Conservation (phyloP, 2,113 vertebrate species). For the Hydropotes inermis region DNA sequence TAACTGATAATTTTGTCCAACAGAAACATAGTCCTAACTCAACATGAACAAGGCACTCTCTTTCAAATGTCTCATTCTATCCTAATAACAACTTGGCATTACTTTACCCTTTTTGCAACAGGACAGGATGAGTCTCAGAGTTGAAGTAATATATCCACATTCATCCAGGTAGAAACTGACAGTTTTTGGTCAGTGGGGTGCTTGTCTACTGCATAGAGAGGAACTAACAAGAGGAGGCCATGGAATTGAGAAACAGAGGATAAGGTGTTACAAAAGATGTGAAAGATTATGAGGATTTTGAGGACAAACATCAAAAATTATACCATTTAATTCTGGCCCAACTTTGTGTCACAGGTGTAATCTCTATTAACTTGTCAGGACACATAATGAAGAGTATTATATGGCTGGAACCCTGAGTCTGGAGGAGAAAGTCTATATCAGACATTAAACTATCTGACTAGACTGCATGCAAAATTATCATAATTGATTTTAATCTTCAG, state of each 20-base stretch:
- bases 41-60: not conserved
- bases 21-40: not conserved
- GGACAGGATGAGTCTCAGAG: not conserved
- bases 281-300: not conserved
- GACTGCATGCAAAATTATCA: not conserved
- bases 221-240: not conserved
- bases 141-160: not conserved
- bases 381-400: not conserved
- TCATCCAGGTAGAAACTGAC: not conserved
- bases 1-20: not conserved
- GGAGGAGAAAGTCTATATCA: not conserved
- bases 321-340: not conserved
- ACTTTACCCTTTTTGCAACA: not conserved
- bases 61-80: not conserved
- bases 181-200: not conserved
- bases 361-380: not conserved
- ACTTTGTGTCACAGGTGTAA: not conserved
- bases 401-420: not conserved
- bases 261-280: not conserved
- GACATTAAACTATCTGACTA: not conserved
- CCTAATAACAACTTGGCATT: not conserved
- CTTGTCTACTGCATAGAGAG: not conserved
- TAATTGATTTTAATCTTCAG: not conserved
- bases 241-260: not conserved
- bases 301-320: not conserved